Conservation (phyloP, 2,797 vertebrate species). For the Danio choprae region DNA sequence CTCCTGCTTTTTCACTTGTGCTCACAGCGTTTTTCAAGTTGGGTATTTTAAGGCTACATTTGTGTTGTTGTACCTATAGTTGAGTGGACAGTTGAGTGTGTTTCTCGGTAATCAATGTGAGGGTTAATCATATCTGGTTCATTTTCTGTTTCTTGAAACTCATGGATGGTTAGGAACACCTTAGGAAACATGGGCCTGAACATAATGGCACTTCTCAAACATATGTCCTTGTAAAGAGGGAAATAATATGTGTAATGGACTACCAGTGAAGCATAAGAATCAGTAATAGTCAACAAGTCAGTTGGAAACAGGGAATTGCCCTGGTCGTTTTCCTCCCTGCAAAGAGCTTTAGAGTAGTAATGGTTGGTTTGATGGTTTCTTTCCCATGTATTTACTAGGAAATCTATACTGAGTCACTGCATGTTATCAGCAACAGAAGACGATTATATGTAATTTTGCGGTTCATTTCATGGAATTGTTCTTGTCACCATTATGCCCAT, state of each 20-base stretch:
- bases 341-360: slow-evolving; percentile 57
- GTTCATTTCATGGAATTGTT: slow-evolving; percentile 20
- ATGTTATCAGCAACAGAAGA: slow-evolving; percentile 65
- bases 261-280: slow-evolving; percentile 52
- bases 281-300: slow-evolving; percentile 42
- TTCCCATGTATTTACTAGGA: slow-evolving; percentile 43
- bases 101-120: slow-evolving; percentile 5
- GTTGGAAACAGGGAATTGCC: slow-evolving; percentile 49
- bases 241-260: slow-evolving; percentile 38
- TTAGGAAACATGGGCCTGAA: background rate
- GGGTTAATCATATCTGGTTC: slow-evolving; percentile 17
- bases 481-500: background rate
- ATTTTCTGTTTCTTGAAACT: background rate
- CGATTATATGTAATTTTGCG: slow-evolving; percentile 28
- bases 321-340: slow-evolving; percentile 22
- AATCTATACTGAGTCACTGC: slow-evolving; percentile 59
- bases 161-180: background rate
- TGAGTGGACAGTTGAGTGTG: background rate
- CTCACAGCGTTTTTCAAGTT: too few species aligned
- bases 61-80: slow-evolving; percentile 52
- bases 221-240: background rate
- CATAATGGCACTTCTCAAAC: background rate
- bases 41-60: slow-evolving; percentile 50
- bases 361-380: slow-evolving; percentile 59
- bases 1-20: background rate